phyloP scores from a whole-genome alignment of 64 coral and sea anemone genomes.

The Cladopsammia gracilis region DNA sequence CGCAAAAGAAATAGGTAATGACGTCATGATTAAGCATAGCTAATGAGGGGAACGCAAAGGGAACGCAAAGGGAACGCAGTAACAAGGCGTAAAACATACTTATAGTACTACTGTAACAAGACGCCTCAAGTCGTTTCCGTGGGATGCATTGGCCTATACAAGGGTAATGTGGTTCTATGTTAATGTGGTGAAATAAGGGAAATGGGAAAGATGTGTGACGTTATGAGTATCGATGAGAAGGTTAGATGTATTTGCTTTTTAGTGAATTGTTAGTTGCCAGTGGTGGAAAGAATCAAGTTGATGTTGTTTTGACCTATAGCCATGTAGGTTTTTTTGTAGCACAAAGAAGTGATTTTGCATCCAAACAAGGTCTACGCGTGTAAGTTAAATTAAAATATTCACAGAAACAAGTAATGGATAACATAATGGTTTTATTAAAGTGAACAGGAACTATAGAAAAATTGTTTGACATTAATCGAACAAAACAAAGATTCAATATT shows the following conservation, averaged over 20 bases:
- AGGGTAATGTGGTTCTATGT: constrained; percentile 10
- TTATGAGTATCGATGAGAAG: constrained; percentile 34
- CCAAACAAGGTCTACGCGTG: constrained; percentile 7
- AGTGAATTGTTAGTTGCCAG: constrained; percentile 4
- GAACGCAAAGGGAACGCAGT: too few species aligned
- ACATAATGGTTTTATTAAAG: constrained; percentile 6
- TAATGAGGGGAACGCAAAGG: too few species aligned
- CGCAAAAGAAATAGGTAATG: too few species aligned
- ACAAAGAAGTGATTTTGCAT: constrained; percentile 15
- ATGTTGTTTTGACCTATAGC: constrained; percentile 13
- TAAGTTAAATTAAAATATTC: constrained; percentile 5
- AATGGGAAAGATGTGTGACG: constrained; percentile 32
- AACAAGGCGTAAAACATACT: too few species aligned
- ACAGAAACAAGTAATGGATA: constrained; percentile 15
- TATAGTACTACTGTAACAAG: too few species aligned
- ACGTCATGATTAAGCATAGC: too few species aligned
- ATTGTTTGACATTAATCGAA: too few species aligned
- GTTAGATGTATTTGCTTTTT: constrained; percentile 31
- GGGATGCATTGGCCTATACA: constrained; percentile 27
- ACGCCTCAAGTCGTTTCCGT: constrained; percentile 38
- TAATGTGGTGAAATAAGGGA: constrained; percentile 27
- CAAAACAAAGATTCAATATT: too few species aligned
- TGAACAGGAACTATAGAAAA: too few species aligned
- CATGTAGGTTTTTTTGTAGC: constrained; percentile 2
- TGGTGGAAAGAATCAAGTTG: constrained; percentile 19